phyloP scores from a whole-genome alignment of 2,113 vertebrate species.

The Perca fluviatilis region DNA sequence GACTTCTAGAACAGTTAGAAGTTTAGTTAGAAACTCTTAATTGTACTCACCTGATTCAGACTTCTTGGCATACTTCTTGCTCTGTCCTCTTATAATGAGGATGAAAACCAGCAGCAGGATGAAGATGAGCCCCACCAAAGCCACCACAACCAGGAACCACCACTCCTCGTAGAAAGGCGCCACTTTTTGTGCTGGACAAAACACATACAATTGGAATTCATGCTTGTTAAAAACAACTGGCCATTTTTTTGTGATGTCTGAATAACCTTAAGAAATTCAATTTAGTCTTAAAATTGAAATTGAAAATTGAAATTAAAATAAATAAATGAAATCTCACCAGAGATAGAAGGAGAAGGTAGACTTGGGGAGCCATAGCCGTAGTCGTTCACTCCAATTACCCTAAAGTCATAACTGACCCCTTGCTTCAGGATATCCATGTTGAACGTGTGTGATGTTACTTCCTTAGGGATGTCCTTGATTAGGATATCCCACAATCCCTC shows the following conservation, averaged over 20 bases:
- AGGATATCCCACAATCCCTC: constrained; percentile 98
- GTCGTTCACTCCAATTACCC: constrained; percentile 95
- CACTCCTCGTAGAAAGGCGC: constrained; percentile 97
- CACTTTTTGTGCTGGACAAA: constrained; percentile 91
- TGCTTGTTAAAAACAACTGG: constrained; percentile 22
- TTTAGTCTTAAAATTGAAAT: constrained; percentile 16
- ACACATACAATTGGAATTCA: constrained; percentile 15
- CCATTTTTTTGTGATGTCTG: constrained; percentile 31
- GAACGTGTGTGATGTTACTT: constrained; percentile 96
- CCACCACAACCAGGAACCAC: constrained; percentile 98
- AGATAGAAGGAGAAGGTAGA: constrained; percentile 93
- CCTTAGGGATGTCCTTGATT: constrained; percentile 97
- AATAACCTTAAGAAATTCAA: constrained; percentile 22
- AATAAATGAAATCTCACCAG: constrained; percentile 83
- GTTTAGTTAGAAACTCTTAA: constrained; percentile 15
- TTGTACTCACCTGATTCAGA: constrained; percentile 90
- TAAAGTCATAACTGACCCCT: constrained; percentile 97
- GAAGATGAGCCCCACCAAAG: constrained; percentile 96
- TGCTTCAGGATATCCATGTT: constrained; percentile 96
- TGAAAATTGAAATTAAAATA: too few relatives aligned
- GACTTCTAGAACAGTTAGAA: neutral
- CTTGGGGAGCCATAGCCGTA: constrained; percentile 96
- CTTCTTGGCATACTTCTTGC: constrained; percentile 97
- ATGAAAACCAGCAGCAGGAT: constrained; percentile 96
- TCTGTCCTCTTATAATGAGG: constrained; percentile 96